Base-by-base conservation (phyloP, 1,140 invertebrate species). In the Caenorhabditis brenneri region DNA sequence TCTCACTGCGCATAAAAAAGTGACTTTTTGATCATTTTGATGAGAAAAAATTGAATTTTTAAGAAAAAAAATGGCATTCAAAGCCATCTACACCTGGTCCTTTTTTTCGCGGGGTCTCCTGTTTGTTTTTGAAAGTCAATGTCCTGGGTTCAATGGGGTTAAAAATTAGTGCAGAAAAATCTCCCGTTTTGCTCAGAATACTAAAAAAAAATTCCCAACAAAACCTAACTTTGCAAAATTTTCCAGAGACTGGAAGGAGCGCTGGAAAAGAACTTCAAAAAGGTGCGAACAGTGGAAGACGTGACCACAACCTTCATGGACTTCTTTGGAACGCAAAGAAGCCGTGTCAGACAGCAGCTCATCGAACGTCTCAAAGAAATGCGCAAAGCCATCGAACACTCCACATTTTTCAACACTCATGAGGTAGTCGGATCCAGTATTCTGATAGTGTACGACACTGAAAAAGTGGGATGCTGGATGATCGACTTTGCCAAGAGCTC, bases 401-500 rank as follows among this genome's bases (percentile, higher is more conserved):
- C 96, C 1, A 92, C 94, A 55, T 98, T 98, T 92, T 98, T 98
- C 91, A 92, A 93, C 86, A 93, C 93, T 3, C 96, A 98, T 92
- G 96, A 98, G 92, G 93, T 98, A n/a, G 97, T 99, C 86, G 97
- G 97, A 51, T 97, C 95, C 91, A 97, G 96, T 29, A 91, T 99
- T 65, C 93, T 99, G 42, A 98, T 99, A 91, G 95, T 99, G 9
- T 97, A 98, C 91, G 96, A 99, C 90, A 93, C 94, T 22, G 93
- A 93, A 81, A 94, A 94, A 88, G 95, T 96, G 6, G 95, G 94
- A 83, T 94, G 98, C 16, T 99, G 97, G 97, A 94, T 99, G 92
- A 99, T 99, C 81, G 97, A 99, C 92, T 99, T 99, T 92, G 97
- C 96, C 10, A 99, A 99, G 92, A 97, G 96, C 2, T 93, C 95